Conservation (phyloP, 2,113 vertebrate genomes). For the Helogale parvula region DNA sequence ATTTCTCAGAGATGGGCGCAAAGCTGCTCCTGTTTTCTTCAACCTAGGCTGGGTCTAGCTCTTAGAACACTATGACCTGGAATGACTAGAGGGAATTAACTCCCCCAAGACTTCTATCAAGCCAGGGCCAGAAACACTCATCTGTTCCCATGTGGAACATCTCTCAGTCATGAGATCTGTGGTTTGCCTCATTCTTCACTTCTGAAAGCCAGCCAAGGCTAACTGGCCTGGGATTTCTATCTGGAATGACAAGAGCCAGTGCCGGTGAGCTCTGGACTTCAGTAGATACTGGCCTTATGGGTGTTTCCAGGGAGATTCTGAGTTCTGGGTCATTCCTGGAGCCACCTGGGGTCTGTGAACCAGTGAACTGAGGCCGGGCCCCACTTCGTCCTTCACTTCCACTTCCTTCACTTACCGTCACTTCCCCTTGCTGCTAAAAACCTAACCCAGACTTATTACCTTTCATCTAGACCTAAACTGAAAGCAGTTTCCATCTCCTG, state of each 20-base stretch:
- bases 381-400: neutral
- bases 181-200: neutral
- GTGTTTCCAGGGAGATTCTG: neutral
- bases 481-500: neutral
- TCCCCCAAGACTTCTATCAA: neutral
- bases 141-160: neutral
- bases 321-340: neutral
- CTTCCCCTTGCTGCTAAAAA: constrained; percentile 10
- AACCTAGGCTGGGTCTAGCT: neutral
- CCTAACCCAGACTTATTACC: neutral
- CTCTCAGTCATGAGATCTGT: neutral
- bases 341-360: neutral
- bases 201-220: neutral
- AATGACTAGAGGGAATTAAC: constrained; percentile 6
- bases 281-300: neutral
- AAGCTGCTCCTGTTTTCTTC: neutral
- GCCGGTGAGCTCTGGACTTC: neutral
- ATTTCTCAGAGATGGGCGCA: constrained; percentile 18
- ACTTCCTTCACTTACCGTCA: neutral
- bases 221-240: neutral
- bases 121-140: neutral
- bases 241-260: neutral
- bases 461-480: neutral
- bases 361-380: neutral
- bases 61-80: neutral